phyloP scores from a whole-genome alignment of 2,113 vertebrate species.

The Larimichthys crocea region DNA sequence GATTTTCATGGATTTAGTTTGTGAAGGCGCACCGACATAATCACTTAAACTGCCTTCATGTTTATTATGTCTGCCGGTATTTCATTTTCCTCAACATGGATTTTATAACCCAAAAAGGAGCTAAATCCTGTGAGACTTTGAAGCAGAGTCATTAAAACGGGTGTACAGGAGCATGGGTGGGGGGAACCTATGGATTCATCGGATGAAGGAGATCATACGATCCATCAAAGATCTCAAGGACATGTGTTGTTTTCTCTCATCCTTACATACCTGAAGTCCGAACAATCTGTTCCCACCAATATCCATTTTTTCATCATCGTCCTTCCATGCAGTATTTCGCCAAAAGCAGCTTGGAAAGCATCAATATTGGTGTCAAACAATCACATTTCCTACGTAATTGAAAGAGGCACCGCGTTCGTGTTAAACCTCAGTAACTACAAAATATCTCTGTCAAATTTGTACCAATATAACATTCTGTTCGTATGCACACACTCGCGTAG shows the following conservation, averaged over 20 bases:
- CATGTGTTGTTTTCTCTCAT: background rate
- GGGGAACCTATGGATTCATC: slow-evolving; percentile 20
- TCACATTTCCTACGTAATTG: background rate
- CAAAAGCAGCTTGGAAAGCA: background rate
- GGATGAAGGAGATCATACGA: slow-evolving; percentile 8
- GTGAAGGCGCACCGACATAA: slow-evolving; percentile 64
- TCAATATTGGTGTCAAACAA: background rate
- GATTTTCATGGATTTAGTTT: slow-evolving; percentile 78
- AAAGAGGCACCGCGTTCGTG: background rate
- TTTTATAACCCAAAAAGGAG: slow-evolving; percentile 52
- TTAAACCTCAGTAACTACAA: background rate
- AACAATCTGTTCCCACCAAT: background rate
- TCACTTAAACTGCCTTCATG: slow-evolving; percentile 74
- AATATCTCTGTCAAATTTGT: background rate
- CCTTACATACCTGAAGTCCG: background rate
- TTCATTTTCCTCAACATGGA: slow-evolving; percentile 66
- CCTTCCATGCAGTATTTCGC: background rate
- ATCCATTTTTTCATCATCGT: background rate
- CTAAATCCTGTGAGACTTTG: slow-evolving; percentile 44
- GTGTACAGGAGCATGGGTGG: background rate
- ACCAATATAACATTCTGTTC: background rate
- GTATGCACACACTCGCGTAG: background rate
- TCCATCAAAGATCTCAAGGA: slow-evolving; percentile 32
- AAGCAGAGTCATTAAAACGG: slow-evolving; percentile 52
- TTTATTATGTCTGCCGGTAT: slow-evolving; percentile 72